Percentiles rank a stretch among this genome's conserved stretches.
These are phyloP conservation scores for Planococcus citri DNA, from an alignment of 1,140 invertebrate genomes.

Conservation along the genomic window DNA sequence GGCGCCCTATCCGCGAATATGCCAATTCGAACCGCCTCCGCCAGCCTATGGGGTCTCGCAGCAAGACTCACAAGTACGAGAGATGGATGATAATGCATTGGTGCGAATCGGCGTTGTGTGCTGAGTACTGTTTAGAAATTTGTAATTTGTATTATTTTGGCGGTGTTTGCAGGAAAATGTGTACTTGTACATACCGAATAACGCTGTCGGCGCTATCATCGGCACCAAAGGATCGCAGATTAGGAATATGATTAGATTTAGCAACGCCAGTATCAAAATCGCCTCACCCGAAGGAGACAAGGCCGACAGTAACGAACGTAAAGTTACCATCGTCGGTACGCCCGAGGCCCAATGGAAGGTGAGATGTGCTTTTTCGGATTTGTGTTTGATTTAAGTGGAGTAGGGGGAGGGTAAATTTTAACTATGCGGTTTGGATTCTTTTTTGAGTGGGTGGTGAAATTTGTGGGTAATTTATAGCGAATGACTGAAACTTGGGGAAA, in stretches of 20 bases:
- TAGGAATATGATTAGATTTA: slow-evolving; percentile 91
- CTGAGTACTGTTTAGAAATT: background rate
- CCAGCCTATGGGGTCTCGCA: slow-evolving; percentile 39
- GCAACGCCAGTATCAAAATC: slow-evolving; percentile 87
- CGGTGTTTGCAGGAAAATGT: slow-evolving; percentile 62
- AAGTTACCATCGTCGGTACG: slow-evolving; percentile 87
- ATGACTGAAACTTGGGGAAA: no score
- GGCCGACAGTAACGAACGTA: slow-evolving; percentile 64
- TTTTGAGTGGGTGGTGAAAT: no score
- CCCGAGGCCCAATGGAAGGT: slow-evolving; percentile 96
- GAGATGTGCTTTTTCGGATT: no score
- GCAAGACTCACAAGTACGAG: slow-evolving; percentile 38
- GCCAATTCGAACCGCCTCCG: slow-evolving; percentile 41
- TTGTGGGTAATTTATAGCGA: no score
- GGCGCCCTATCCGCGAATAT: slow-evolving; percentile 41
- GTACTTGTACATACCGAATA: slow-evolving; percentile 91
- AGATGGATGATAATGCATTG: background rate
- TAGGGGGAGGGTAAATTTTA: background rate
- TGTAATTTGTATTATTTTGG: background rate
- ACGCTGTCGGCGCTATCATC: slow-evolving; percentile 92
- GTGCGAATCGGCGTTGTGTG: background rate
- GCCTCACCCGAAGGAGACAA: slow-evolving; percentile 73
- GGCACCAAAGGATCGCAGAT: slow-evolving; percentile 94
- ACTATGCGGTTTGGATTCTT: background rate
- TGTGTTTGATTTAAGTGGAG: slow-evolving; percentile 14